Conservation (phyloP, 2,113 vertebrate species). For the Arvicanthis niloticus region DNA sequence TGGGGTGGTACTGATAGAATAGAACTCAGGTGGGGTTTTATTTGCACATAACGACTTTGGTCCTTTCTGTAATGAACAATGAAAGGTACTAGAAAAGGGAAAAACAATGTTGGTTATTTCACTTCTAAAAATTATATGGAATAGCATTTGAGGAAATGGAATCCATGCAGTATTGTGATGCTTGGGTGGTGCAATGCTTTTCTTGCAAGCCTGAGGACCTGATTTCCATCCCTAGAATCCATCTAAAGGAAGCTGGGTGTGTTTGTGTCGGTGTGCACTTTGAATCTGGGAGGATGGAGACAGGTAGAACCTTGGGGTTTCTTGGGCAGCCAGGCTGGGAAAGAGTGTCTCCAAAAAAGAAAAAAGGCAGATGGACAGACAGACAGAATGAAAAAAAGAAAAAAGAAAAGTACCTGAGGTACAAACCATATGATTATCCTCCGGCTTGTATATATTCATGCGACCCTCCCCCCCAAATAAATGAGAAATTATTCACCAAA, state of each 20-base stretch:
- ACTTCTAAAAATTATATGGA: conserved; percentile 54
- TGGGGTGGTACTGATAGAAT: background rate
- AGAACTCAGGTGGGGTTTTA: conserved; percentile 49
- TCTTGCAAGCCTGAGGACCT: background rate
- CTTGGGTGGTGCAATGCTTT: no score
- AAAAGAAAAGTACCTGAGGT: background rate
- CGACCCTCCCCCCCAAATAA: no score
- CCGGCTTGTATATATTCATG: background rate
- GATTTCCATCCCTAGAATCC: background rate
- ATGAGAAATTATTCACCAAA: background rate
- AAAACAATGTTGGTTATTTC: conserved; percentile 57
- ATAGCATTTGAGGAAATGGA: conserved; percentile 28
- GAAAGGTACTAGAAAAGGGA: conserved; percentile 30
- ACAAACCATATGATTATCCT: background rate
- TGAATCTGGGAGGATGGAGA: background rate
- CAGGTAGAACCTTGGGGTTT: no score
- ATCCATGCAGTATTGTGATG: no score
- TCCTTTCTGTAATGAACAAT: conserved; percentile 47
- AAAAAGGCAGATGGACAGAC: no score
- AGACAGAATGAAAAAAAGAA: background rate
- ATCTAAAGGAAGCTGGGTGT: no score
- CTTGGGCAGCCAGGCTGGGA: background rate
- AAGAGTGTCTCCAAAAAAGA: background rate
- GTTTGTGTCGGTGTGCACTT: background rate
- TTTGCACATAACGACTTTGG: background rate